Evolutionary conservation across 2,113 vertebrate genomes (phyloP).

Genomic region (Mobula birostris): DNA sequence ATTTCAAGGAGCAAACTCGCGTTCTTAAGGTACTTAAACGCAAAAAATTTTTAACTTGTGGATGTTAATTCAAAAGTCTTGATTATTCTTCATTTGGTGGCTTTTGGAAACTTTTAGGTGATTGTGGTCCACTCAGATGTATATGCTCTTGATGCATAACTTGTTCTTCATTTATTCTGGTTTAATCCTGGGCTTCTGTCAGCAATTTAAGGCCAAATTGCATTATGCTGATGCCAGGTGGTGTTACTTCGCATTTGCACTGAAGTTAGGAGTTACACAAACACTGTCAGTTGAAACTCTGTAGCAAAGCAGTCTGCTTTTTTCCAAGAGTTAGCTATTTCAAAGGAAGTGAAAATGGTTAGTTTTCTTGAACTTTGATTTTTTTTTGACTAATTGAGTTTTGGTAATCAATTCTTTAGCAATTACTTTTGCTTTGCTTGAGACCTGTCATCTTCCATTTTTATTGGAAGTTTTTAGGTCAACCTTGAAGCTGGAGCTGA

Average conservation of each 20-base stretch:
- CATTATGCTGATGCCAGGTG: background rate
- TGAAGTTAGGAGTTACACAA: background rate
- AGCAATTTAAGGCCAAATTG: no score
- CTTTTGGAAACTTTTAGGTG: background rate
- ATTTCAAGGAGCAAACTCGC: slow-evolving; percentile 95
- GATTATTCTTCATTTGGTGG: background rate
- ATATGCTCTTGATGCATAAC: no score
- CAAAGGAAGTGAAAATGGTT: background rate
- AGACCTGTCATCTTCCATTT: background rate
- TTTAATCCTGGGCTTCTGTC: no score
- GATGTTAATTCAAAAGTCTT: background rate
- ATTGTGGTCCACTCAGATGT: background rate
- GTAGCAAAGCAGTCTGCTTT: background rate
- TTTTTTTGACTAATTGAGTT: no score
- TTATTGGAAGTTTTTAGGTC: background rate
- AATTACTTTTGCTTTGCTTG: background rate
- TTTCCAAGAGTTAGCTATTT: background rate
- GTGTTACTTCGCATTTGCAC: background rate
- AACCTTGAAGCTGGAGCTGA: background rate
- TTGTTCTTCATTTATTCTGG: no score
- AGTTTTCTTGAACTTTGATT: background rate
- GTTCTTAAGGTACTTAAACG: slow-evolving; percentile 75
- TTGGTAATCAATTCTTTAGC: background rate
- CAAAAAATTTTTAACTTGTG: background rate
- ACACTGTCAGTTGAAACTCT: background rate